Evolutionary conservation across 2,113 vertebrate genomes (phyloP), one percentile per base, ranked within the genome.

Genomic region (Taurulus bubalis): DNA sequence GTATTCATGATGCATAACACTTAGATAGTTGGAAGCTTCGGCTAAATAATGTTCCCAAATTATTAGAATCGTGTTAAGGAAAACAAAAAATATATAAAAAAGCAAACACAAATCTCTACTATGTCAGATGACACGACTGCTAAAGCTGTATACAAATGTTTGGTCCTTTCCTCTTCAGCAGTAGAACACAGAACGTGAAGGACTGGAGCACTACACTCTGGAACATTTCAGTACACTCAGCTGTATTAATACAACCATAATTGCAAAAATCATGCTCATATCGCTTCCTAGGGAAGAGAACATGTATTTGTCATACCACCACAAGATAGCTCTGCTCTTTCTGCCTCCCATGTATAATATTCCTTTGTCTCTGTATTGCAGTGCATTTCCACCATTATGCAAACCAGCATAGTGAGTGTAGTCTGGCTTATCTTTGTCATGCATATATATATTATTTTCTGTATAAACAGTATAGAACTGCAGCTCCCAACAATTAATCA

Each of bases 401-500:
- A 38, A 73, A 59, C 53, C 42, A 58, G 22, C 32, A 53, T 26
- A 22, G 5, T 47, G n/a, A 20, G 9, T 40, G 26, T n/a, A 36
- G 2, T 26, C 6, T 65, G 28, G 34, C 14, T 70, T 15, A 28
- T 49, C 7, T 40, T 32, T 47, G 6, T 4, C 22, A 45, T 36
- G 26, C n/a, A n/a, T 28, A 36, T 51, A 62, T 56, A 71, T n/a
- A 26, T 26, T 14, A 47, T 30, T 15, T 59, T 30, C 28, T 18
- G 8, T 20, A 56, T n/a, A 71, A 70, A 66, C 20, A 38, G 58
- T 49, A 34, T 1, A 60, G 36, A 40, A 18, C 51, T 58, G 53
- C 9, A 10, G 8, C 49, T 56, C 42, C 45, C 15, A 45, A 30
- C 53, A 72, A 59, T 71, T 8, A 51, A 78, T 89, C 63, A 83